Base-by-base conservation (phyloP, 2,888 invertebrate genomes). In the Alsophila aescularia region DNA sequence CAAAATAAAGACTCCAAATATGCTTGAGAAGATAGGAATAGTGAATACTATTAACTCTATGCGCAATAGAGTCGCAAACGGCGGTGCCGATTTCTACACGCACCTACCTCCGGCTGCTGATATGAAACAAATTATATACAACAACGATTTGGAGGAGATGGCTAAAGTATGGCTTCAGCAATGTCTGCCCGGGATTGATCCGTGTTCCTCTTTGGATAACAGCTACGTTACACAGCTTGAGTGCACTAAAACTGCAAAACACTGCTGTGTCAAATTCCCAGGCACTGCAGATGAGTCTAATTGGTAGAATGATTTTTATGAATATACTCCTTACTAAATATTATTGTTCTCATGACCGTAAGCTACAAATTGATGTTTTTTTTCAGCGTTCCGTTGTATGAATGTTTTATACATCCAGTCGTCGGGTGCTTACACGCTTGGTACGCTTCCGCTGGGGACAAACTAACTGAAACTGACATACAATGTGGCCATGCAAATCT, bases 61-160 rank as follows among this genome's bases (percentile, higher is more conserved):
- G 84, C 76, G 90, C 21, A 89, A 90, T 69, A 77, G 80, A 24
- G 67, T 91, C n/a, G 90, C 90, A 9, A 75, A 59, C 56, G 86
- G 87, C 9, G 48, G 62, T 47, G 62, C 77, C 12, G 53, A 64
- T 0, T 69, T 69, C 56, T 91, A 90, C 69, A 52, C 62, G 13
- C 81, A 85, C 64, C 75, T 91, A 48, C 87, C 88, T 8, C 62
- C 75, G 45, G 90, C 90, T 24, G 79, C 86, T 15, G 79, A 91
- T 60, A 90, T 91, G 87, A 79, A 83, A 55, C 88, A 90, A 72
- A 60, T 91, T 0, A 76, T 81, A 39, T 91, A 91, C 55, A 88
- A 90, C 61, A 69, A 69, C 36, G 90, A 90, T 68, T 77, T 91
- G 51, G 78, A 90, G 64, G 77, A 72, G 55, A 88, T 90, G 74